These are phyloP conservation scores for Drosophila leonis DNA, from an alignment of 2,888 invertebrate genomes.

Conservation along the genomic window DNA sequence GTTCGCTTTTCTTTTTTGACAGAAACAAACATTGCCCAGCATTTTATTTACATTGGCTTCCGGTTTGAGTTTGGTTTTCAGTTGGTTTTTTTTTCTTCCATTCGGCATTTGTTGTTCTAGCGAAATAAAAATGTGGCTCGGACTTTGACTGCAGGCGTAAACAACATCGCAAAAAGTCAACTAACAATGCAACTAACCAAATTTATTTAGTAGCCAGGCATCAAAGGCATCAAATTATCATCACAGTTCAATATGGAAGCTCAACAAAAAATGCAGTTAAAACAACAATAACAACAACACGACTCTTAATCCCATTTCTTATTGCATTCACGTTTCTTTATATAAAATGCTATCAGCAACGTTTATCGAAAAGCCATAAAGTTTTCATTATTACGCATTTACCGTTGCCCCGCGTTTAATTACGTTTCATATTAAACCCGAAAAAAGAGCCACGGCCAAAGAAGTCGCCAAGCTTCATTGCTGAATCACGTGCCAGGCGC, in stretches of 20 bases:
- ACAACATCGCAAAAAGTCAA: slow-evolving; percentile 58
- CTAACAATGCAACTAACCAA: slow-evolving; percentile 45
- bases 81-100: not conserved
- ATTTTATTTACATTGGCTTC: slow-evolving; percentile 81
- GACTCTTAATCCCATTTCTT: slow-evolving; percentile 32
- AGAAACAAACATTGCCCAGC: slow-evolving; percentile 76
- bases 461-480: slow-evolving; percentile 36
- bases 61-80: slow-evolving; percentile 73
- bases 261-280: slow-evolving; percentile 15
- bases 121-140: slow-evolving; percentile 63
- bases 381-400: slow-evolving; percentile 79
- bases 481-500: slow-evolving; percentile 74
- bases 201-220: slow-evolving; percentile 33
- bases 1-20: slow-evolving; percentile 67
- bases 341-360: slow-evolving; percentile 56
- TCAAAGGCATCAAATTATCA: slow-evolving; percentile 40
- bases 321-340: slow-evolving; percentile 49
- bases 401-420: slow-evolving; percentile 75
- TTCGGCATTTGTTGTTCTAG: slow-evolving; percentile 63
- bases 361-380: slow-evolving; percentile 79
- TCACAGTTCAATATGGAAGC: slow-evolving; percentile 31
- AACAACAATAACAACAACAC: slow-evolving; percentile 26
- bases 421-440: slow-evolving; percentile 69
- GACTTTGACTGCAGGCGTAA: slow-evolving; percentile 58
- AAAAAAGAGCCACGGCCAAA: slow-evolving; percentile 55